Base-by-base conservation (phyloP, 2,113 vertebrate genomes). In the Labeo rohita region DNA sequence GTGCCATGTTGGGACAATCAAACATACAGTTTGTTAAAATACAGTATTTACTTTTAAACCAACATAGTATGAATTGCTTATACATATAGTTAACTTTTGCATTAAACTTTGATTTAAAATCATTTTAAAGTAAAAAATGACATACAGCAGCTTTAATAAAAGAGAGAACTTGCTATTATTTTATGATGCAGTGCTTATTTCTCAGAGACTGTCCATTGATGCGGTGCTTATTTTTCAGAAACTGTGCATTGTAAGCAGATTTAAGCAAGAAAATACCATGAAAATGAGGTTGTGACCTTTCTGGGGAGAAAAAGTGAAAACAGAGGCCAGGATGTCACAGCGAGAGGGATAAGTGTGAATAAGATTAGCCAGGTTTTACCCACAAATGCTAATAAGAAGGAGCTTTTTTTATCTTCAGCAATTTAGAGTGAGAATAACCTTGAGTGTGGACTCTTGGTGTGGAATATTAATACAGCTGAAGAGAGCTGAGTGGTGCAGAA, bases 381-480 rank as follows among this genome's bases (percentile, higher is more conserved):
- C 82, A 87, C 84, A 90, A 84, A 88, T 90, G 87, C 85, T 90
- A 87, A 90, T 90, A 76, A 84, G 87, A 84, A 80, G 52, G 68
- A 68, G 34, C 49, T 75, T 77, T 80, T 89, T 88, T 90, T 90
- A 87, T 86, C 83, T 86, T 83, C 70, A 61, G 84, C 88, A 86
- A 84, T 89, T 87, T 89, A 87, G 82, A 88, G 75, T 89, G 84
- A 84, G 83, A 68, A 84, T 89, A 89, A 89, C 86, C 85, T 90
- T 90, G 87, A 90, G 79, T 75, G 61, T 66, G 8, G 76, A 86
- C 75, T 18, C 61, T 78, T 83, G 39, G 73, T 72, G 36, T 73
- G 77, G 84, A 84, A 77, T 86, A 88, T 84, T 89, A 87, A 89
- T 86, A 89, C 49, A 68, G 83, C 36, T 45, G 66, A 61, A 82